Base-by-base conservation (phyloP, 2,113 vertebrate species). In the Carettochelys insculpta region DNA sequence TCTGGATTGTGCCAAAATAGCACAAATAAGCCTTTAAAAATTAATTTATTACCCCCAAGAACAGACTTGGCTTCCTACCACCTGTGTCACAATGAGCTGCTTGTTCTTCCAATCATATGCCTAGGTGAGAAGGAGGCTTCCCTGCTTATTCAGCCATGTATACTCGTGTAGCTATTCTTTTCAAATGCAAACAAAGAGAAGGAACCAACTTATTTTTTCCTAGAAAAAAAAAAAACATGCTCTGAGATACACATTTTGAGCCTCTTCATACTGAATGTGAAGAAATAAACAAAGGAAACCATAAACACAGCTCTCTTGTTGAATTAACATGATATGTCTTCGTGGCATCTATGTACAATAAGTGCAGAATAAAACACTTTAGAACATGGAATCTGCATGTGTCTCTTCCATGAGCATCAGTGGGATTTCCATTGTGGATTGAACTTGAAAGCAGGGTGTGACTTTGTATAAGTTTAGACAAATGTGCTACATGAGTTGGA, bases 401-500 rank as follows among this genome's bases (percentile, higher is more conserved):
- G 5, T 56, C 81, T 3, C 75, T 88, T 86, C 95, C 71, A 1
- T 34, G 83, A 76, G 27, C 12, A 31, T 96, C 82, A 78, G 3
- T n/a, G 31, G 68, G 29, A 41, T 43, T 7, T n/a, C n/a, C 52
- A 16, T 17, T 9, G 31, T 54, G 77, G n/a, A 93, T 1, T 54
- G 24, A 50, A 83, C 3, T 3, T 61, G 83, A 94, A 90, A 80
- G 48, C 43, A 82, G 58, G 71, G 47, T 87, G 87, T 83, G 77
- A 82, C 76, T 91, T 83, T 90, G 17, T 20, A 34, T 16, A 1
- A 80, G 65, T 6, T 54, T 48, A 95, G 77, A 52, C 27, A 88
- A 86, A 65, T 51, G 54, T 79, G 82, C 85, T 92, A 50, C 29
- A 90, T 85, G 75, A 87, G 75, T 85, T 94, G 94, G 87, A 92